Base-by-base conservation (phyloP, 2,888 invertebrate species). In the Seira musarum region DNA sequence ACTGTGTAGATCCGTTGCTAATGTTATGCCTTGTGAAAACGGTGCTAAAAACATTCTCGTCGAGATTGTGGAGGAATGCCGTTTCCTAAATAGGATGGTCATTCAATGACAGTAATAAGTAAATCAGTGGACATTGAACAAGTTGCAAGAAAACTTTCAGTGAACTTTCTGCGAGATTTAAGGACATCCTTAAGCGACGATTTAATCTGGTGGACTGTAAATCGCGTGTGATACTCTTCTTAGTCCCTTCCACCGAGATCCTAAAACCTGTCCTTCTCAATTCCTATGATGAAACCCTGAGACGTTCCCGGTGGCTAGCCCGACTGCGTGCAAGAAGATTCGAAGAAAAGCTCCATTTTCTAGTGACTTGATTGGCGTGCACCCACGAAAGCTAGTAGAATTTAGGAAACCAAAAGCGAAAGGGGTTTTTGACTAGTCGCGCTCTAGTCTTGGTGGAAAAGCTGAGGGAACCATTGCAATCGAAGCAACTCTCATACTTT, bases 401-500 rank as follows among this genome's bases (percentile, higher is more conserved):
- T 60, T 60, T 30, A 30, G 30, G 2, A 30, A 8, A 30, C 30
- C 30, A 30, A 30, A 21, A 19, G 60, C 3, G 21, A 22, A 13
- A 13, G 6, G n/a, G n/a, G n/a, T n/a, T n/a, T n/a, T 60, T 21
- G 21, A n/a, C n/a, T 60, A 21, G 21, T 22, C 60, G 60, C 22
- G 60, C n/a, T 60, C 60, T 13, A 21, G 60, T 21, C 22, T 21
- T 8, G 22, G 60, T 60, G 60, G 60, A n/a, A 22, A 60, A 60
- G 60, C 22, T 60, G 19, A 24, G 15, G 19, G 65, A 30, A 53
- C 30, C 46, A 49, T 2, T 40, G 60, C 17, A 13, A 22, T 30
- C 21, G 3, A 61, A 46, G n/a, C 57, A 35, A 60, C 19, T 46
- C 40, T 71, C 60, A 8, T 60, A 21, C 60, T 53, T 57, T 70